Conservation (phyloP, 2,797 vertebrate species). For the Hafferia zeledoni region DNA sequence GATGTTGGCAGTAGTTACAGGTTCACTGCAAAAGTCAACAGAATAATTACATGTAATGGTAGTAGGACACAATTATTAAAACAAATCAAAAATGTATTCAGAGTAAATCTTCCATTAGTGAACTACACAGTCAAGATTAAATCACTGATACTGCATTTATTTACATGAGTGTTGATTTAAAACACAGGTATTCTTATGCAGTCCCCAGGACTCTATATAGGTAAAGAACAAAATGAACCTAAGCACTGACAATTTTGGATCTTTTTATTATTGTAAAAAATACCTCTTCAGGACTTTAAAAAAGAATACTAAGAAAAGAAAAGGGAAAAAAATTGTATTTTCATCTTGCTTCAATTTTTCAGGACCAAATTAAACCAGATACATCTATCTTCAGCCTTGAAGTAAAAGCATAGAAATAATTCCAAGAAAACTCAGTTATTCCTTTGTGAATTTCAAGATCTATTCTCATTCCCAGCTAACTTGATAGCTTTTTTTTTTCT, state of each 20-base stretch:
- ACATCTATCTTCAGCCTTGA: background rate
- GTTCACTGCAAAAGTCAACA: background rate
- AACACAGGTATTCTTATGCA: background rate
- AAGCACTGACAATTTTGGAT: background rate
- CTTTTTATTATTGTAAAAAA: background rate
- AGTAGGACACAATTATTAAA: background rate
- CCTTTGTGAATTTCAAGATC: background rate
- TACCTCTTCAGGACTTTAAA: background rate
- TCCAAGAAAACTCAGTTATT: background rate
- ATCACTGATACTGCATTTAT: background rate
- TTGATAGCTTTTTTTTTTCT: background rate
- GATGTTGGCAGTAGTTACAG: background rate
- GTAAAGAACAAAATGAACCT: background rate
- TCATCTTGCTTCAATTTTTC: background rate
- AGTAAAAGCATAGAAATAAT: background rate
- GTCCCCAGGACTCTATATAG: fast-evolving
- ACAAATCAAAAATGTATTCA: background rate
- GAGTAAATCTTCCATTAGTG: background rate
- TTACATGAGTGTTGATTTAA: background rate
- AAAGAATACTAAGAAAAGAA: background rate
- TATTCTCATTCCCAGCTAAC: background rate
- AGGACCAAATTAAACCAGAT: background rate
- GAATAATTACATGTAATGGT: background rate
- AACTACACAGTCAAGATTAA: background rate
- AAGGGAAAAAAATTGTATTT: background rate